Conservation (phyloP, 2,888 invertebrate genomes). For the Scaeva pyrastri region DNA sequence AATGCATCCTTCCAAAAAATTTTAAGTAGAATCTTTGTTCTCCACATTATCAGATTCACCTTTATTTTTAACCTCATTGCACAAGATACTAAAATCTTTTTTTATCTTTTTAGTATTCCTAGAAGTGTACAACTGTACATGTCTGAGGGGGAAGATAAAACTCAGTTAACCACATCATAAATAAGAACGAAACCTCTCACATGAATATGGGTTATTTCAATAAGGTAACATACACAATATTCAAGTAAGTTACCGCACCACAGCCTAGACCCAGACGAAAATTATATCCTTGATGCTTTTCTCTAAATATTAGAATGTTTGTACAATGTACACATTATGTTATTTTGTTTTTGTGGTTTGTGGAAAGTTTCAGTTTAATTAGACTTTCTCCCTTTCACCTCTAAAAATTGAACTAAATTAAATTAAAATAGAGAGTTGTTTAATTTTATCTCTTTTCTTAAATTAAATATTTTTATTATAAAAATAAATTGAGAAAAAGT, state of each 20-base stretch:
- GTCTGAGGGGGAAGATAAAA: conserved; percentile 40
- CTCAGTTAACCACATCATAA: conserved; percentile 51
- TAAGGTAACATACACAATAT: neutral
- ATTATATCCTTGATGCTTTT: neutral
- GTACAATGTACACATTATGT: too few species aligned
- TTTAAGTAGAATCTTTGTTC: too few species aligned
- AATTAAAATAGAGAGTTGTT: too few species aligned
- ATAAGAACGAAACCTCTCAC: conserved; percentile 26
- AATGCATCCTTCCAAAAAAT: too few species aligned
- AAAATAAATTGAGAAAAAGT: too few species aligned
- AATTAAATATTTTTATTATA: too few species aligned
- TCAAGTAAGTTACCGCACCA: too few species aligned
- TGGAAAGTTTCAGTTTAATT: neutral
- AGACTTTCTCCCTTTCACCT: too few species aligned
- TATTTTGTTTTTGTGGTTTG: neutral
- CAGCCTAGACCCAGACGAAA: neutral
- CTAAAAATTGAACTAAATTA: too few species aligned
- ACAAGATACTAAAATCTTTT: conserved; percentile 17
- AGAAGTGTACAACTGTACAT: conserved; percentile 19
- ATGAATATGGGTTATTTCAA: conserved; percentile 50
- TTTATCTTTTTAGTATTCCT: neutral
- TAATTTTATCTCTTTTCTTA: too few species aligned
- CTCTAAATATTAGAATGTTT: neutral
- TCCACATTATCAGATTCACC: too few species aligned
- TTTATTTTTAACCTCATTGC: conserved; percentile 49